Evolutionary conservation across 2,797 vertebrate species (phyloP), one percentile per base, ranked within the genome.

Genomic region (Salarias fasciatus): DNA sequence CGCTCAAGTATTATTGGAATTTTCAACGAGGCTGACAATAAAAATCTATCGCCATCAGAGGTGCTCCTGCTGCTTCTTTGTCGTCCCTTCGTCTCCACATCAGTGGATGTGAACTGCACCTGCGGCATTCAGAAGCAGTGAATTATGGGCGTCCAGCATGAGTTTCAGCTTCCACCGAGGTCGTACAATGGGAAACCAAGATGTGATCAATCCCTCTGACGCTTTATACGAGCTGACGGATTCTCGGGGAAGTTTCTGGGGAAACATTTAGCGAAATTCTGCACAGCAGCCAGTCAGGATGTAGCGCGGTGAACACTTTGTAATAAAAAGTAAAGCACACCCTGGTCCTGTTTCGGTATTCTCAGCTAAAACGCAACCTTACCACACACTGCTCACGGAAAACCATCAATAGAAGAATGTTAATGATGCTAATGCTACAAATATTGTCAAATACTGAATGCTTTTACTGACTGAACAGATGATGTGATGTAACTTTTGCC

Each of bases 171-270:
- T 14, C 37, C 40, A 12, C 11, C 48, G 56, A 61, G 35, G 44
- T 37, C 24, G 29, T n/a, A 41, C 7, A 58, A 53, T 3, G 46
- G 44, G 59, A 77, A 75, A 62, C 53, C 30, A 52, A 51, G 50
- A 70, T 60, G 62, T 65, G 54, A 42, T 60, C 54, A 65, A 82
- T 73, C 65, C 41, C 15, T 15, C 44, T 24, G 47, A 67, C 66
- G 82, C 30, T 38, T 35, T 74, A 64, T 44, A 61, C 76, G 12
- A 43, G 43, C 43, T 4, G 44, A 66, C 15, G 29, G 47, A 57
- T 48, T 60, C 58, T 53, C 59, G n/a, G 3, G 63, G 51, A 48
- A 9, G 6, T 42, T 67, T 63, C 70, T 83, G 75, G 57, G 15
- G 60, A 79, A 77, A 46, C 18, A 24, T 24, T 24, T 24, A 43